A percentile compares a stretch with the other conserved stretches of the same genome.
Evolutionary conservation across 1,140 invertebrate genomes (phyloP).

Genomic region (Phthorimaea operculella): DNA sequence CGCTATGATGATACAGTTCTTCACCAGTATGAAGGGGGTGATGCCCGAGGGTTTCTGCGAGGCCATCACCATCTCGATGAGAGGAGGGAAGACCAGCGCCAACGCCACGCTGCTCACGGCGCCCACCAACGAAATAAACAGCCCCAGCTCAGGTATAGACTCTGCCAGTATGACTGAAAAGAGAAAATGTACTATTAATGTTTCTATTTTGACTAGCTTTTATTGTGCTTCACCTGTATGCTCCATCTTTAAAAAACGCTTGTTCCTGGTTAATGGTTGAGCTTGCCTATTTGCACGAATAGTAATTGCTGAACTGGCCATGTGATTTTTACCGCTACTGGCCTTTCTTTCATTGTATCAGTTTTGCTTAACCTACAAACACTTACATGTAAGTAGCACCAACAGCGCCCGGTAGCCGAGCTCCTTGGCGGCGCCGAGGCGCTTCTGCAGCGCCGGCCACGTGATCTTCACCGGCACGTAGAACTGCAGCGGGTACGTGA

Average conservation of each 20-base stretch:
- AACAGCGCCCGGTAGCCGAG: constrained; percentile 34
- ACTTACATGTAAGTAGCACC: constrained; percentile 53
- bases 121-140: constrained; percentile 92
- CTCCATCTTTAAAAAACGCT: no score
- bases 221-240: no score
- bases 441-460: constrained; percentile 70
- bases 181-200: constrained; percentile 3
- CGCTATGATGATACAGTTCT: constrained; percentile 74
- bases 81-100: constrained; percentile 88
- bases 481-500: constrained; percentile 92
- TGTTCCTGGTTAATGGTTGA: no score
- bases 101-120: constrained; percentile 88
- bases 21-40: constrained; percentile 59
- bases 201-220: no score
- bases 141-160: constrained; percentile 82
- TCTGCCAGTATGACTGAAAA: constrained; percentile 83
- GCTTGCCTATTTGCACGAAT: no score
- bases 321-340: no score
- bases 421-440: constrained; percentile 51
- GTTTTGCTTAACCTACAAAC: not conserved
- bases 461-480: constrained; percentile 86
- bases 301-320: no score
- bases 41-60: constrained; percentile 60
- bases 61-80: constrained; percentile 80
- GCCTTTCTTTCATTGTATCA: no score